Evolutionary conservation across 2,113 vertebrate species (phyloP).

Genomic region (Pseudorectes ferrugineus): DNA sequence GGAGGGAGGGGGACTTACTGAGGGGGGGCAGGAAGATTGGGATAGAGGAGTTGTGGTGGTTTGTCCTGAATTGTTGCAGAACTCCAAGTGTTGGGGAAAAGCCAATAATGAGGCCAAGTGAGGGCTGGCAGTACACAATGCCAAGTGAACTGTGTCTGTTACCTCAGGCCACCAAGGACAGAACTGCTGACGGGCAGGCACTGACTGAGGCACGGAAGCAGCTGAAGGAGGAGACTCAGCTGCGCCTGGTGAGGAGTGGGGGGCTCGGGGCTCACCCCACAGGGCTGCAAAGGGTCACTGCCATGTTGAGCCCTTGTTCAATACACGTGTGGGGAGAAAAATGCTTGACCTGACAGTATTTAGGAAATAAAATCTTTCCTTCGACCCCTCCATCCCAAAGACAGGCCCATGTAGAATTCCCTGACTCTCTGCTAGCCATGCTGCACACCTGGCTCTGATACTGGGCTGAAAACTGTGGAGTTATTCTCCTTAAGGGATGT

Average conservation of each 20-base stretch:
- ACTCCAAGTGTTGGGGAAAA: background rate
- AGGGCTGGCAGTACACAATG: background rate
- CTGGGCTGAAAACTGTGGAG: background rate
- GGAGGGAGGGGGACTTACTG: background rate
- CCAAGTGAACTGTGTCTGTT: background rate
- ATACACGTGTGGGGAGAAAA: background rate
- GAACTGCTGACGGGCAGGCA: conserved; percentile 80
- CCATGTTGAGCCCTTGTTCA: background rate
- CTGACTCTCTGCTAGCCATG: background rate
- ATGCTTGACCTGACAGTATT: background rate
- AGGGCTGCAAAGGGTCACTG: background rate
- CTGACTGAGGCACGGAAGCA: conserved; percentile 91
- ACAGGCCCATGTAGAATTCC: fast-evolving
- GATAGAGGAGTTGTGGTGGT: background rate
- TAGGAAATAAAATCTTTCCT: background rate
- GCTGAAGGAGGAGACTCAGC: conserved; percentile 94
- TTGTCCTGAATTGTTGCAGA: background rate
- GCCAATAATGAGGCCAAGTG: background rate
- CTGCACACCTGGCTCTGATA: background rate
- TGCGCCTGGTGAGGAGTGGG: conserved; percentile 82
- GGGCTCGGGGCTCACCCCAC: background rate
- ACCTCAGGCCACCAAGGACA: conserved; percentile 78
- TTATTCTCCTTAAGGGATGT: fast-evolving
- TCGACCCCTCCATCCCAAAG: background rate
- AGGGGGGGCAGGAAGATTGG: background rate